Base-by-base conservation (phyloP, 2,113 vertebrate species). In the Trinectes maculatus region DNA sequence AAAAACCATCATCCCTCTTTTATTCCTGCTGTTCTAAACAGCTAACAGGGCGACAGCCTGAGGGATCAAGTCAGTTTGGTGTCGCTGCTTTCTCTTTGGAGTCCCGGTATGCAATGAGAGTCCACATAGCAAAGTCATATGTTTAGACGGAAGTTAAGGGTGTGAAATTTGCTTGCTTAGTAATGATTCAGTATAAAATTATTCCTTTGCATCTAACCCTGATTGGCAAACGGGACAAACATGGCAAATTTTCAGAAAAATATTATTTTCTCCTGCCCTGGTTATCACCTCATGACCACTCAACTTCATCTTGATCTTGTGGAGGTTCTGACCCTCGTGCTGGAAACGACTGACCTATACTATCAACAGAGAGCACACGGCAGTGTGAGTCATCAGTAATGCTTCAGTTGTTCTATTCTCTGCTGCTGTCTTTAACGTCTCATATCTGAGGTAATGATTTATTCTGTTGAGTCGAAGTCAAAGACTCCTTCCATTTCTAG, bases 11-110 rank as follows among this genome's bases (percentile, higher is more conserved):
- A 49, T 68, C 46, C 66, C 60, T 75, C 59, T 19, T 22, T 76
- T 39, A n/a, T 48, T 71, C 40, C 11, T 9, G 16, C 54, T 47
- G 56, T 63, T 87, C 77, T 81, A 77, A 84, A 78, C 73, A 66
- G 74, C 63, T 70, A 58, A 80, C 47, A 21, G 68, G 53, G 64
- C n/a, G 24, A 74, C 46, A 53, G 61, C 64, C 37, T 19, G 49
- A 40, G 63, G 70, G 60, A 72, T 66, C 57, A 42, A 34, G 69
- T 69, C 71, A 61, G 61, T 24, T 71, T 36, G 49, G 63, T 42
- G 39, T 69, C 49, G 60, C 39, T 75, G 62, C 34, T 74, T 28
- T 43, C 28, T 59, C 51, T 62, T 33, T 33, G 47, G 26, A 54
- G 25, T 63, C 65, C 44, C 18, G 24, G 40, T 71, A 40, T 40